A percentile compares a stretch with the other conserved stretches of the same genome.
phyloP scores from a whole-genome alignment of 2,797 vertebrate species.

The Galago senegalensis region DNA sequence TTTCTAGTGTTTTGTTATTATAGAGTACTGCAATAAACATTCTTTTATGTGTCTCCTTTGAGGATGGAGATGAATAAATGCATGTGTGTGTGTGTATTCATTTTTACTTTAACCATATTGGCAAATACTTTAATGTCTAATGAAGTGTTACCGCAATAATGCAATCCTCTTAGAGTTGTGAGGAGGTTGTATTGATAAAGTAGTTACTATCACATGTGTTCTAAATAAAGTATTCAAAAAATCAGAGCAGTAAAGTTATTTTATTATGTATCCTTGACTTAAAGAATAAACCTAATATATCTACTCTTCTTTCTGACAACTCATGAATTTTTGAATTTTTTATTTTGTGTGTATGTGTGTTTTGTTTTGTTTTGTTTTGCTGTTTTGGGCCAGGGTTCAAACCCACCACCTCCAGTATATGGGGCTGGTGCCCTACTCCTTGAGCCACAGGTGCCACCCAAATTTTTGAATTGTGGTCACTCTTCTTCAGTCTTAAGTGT shows the following conservation, averaged over 20 bases:
- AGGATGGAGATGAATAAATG: neutral
- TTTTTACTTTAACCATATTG: neutral
- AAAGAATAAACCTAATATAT: neutral
- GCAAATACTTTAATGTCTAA: neutral
- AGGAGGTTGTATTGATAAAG: neutral
- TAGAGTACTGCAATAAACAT: neutral
- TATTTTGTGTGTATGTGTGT: no score
- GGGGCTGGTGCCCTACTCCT: no score
- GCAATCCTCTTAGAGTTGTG: neutral
- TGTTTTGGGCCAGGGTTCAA: no score
- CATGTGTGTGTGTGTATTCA: neutral
- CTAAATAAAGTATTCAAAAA: neutral
- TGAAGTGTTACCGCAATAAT: neutral
- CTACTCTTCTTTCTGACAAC: neutral
- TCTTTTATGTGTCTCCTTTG: neutral
- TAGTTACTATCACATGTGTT: neutral
- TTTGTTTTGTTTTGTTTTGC: neutral
- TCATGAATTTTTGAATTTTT: neutral
- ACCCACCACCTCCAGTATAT: no score
- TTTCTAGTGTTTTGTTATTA: neutral
- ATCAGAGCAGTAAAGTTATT: neutral
- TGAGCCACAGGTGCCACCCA: no score
- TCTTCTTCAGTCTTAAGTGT: neutral
- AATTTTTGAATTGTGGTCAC: neutral
- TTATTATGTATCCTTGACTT: slow-evolving; percentile 9